phyloP scores from a whole-genome alignment of 2,888 invertebrate species.

The Ormyrus pomaceus region DNA sequence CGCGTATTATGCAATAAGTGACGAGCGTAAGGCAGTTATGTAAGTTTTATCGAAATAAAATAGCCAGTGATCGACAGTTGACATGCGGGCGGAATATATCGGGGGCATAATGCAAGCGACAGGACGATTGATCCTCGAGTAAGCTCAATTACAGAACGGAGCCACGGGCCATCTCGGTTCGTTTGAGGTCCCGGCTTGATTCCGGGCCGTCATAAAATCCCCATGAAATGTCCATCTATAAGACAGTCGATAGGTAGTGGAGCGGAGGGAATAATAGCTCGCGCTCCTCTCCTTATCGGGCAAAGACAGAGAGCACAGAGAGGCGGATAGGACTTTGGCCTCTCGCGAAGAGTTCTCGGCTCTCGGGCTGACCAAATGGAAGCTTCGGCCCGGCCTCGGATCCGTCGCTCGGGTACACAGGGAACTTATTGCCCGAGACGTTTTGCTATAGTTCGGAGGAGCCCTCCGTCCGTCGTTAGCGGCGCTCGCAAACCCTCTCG shows the following conservation, averaged over 20 bases:
- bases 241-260: conserved; percentile 3
- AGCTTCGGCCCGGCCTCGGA: neutral
- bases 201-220: conserved; percentile 28
- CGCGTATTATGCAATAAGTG: no score
- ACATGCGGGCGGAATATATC: no score
- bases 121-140: neutral
- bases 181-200: neutral
- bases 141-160: conserved; percentile 6
- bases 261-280: conserved; percentile 14
- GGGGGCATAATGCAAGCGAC: no score
- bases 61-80: no score
- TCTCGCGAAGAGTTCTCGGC: neutral
- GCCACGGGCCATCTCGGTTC: neutral
- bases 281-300: neutral
- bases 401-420: neutral
- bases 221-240: conserved; percentile 37
- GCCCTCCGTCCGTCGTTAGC: conserved; percentile 43
- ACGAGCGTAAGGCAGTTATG: no score
- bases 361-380: conserved; percentile 29
- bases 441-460: neutral
- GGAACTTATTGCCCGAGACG: conserved; percentile 51
- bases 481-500: conserved; percentile 11
- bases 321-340: no score
- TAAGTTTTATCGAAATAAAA: no score
- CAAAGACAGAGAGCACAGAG: conserved; percentile 3